Conservation (phyloP, 2,797 vertebrate genomes). For the Epinephelus coioides region DNA sequence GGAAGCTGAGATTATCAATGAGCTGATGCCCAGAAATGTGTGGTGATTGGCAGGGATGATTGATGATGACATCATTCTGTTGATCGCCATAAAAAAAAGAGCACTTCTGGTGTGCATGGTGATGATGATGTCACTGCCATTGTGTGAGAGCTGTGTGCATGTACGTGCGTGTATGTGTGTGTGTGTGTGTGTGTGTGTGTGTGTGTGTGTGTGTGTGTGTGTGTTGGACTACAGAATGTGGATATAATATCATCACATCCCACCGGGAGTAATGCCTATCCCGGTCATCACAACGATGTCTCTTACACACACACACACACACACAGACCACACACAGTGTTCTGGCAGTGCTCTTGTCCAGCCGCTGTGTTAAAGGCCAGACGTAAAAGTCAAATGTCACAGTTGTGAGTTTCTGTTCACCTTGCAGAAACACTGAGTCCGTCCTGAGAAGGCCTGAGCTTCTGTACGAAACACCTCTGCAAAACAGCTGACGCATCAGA, state of each 20-base stretch:
- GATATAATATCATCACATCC: conserved; percentile 35
- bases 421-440: conserved; percentile 30
- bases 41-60: conserved; percentile 45
- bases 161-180: not conserved
- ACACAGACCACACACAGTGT: not conserved
- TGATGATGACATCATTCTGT: conserved; percentile 52
- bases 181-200: conserved; percentile 18
- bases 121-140: conserved; percentile 32
- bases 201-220: conserved; percentile 19
- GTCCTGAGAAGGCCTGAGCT: not conserved
- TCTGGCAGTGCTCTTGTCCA: conserved; percentile 17
- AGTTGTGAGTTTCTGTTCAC: conserved; percentile 35
- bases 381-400: conserved; percentile 71
- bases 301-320: conserved; percentile 21
- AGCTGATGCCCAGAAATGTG: conserved; percentile 36
- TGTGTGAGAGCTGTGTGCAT: conserved; percentile 23
- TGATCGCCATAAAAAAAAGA: conserved; percentile 16
- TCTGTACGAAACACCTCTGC: not conserved
- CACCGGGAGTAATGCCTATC: not conserved
- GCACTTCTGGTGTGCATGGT: conserved; percentile 16
- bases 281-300: conserved; percentile 1
- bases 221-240: conserved; percentile 26
- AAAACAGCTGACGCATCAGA: not conserved
- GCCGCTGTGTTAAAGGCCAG: conserved; percentile 60
- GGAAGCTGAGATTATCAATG: conserved; percentile 50